phyloP scores from a whole-genome alignment of 2,888 invertebrate species.

The Sarcophaga carnaria region DNA sequence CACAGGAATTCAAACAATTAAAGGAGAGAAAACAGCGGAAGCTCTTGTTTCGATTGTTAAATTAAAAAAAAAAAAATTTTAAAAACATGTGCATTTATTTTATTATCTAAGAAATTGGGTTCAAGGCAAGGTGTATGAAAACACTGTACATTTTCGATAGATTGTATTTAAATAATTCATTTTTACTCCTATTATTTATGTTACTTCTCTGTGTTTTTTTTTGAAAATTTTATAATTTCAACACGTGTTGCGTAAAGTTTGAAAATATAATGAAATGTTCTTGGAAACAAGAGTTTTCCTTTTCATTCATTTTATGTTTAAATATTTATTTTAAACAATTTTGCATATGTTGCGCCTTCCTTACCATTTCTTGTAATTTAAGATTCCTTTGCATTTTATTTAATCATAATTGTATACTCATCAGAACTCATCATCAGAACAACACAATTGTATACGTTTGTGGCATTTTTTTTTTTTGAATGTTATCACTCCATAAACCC shows the following conservation, averaged over 20 bases:
- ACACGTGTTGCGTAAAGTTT: constrained; percentile 46
- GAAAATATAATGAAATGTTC: constrained; percentile 10
- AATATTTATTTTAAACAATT: constrained; percentile 14
- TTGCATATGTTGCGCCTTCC: constrained; percentile 47
- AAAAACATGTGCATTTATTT: constrained; percentile 41
- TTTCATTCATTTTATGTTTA: constrained; percentile 3
- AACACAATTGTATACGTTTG: background rate
- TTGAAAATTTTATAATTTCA: background rate
- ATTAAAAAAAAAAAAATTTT: constrained; percentile 26
- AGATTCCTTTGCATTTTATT: constrained; percentile 43
- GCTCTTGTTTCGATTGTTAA: constrained; percentile 13
- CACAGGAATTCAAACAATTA: constrained; percentile 11
- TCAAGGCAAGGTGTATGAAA: constrained; percentile 44
- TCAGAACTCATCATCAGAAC: constrained; percentile 7
- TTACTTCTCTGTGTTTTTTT: background rate
- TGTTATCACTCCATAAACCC: constrained; percentile 36
- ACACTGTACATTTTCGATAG: background rate
- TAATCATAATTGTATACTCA: constrained; percentile 12
- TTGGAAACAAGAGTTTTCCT: constrained; percentile 22
- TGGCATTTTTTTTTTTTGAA: constrained; percentile 4
- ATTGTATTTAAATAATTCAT: background rate
- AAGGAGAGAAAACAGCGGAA: constrained; percentile 21
- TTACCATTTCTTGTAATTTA: background rate
- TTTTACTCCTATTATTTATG: background rate
- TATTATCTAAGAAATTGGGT: constrained; percentile 19